Evolutionary conservation across 2,113 vertebrate genomes (phyloP), one percentile per base, ranked within the genome.

Genomic region (Sturnira hondurensis): DNA sequence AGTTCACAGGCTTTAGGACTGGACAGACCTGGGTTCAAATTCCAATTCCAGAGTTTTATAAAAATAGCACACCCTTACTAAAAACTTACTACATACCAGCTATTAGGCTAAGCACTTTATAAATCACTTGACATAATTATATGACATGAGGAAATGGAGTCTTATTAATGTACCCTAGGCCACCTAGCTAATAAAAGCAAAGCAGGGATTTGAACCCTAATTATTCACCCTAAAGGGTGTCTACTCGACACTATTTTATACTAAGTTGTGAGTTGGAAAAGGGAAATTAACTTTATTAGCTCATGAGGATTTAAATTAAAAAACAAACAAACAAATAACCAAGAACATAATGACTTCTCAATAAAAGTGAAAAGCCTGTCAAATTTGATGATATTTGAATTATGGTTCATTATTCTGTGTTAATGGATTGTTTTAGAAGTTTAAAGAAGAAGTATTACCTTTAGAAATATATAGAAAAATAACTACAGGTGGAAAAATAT

Each of bases 11-110:
- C 80, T 96, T 87, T 76, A 85, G 45, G 56, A 70, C 20, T 28
- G 54, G n/a, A 20, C 67, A 96, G 86, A 74, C 88, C 38, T 71
- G 91, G 94, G 68, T 97, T 95, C 94, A 96, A 96, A 94, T 91
- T 91, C 93, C 97, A 96, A 56, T 47, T 82, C 20, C 10, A 77
- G 52, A 84, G 7, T 22, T 86, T 91, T 83, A n/a, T n/a, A 85
- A 89, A 89, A 77, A 71, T 7, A 92, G 71, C 28, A 83, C 77
- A 15, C 26, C 10, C 41, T 97, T 56, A 88, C 41, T 45, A 89
- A 95, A 70, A 87, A 43, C 4, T 83, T 28, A 81, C 10, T 38
- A 52, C 41, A 47, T 47, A 41, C 13, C 56, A 68, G 80, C 36
- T 38, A 43, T 31, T 41, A 50, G 68, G 24, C 47, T 47, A 47